These are phyloP conservation scores for Apolygus lucorum DNA, from an alignment of 1,140 invertebrate genomes.

Conservation along the genomic window DNA sequence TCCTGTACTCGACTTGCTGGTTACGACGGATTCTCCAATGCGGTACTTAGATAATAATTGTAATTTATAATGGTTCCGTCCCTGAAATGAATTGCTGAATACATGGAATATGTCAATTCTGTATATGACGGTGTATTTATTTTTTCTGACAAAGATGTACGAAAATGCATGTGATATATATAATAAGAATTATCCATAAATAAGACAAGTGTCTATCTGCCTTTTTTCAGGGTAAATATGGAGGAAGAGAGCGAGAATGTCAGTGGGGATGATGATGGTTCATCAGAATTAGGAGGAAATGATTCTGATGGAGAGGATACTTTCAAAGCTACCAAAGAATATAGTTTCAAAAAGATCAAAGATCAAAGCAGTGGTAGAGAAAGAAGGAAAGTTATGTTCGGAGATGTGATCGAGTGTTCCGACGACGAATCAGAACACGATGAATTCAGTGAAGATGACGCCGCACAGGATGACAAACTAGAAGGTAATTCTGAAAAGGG, in stretches of 20 bases:
- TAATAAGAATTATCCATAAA: too few species aligned
- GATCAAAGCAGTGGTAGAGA: constrained; percentile 39
- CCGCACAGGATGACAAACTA: constrained; percentile 41
- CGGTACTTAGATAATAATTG: too few species aligned
- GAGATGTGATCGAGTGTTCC: constrained; percentile 36
- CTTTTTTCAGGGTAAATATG: constrained; percentile 38
- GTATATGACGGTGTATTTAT: too few species aligned
- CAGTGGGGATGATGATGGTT: constrained; percentile 18
- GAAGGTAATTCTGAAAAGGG: constrained; percentile 37
- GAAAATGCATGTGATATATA: too few species aligned
- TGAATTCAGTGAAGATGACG: constrained; percentile 32
- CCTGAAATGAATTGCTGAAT: too few species aligned
- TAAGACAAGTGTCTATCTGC: neutral
- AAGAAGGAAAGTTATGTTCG: constrained; percentile 49
- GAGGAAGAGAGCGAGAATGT: constrained; percentile 34
- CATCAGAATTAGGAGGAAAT: constrained; percentile 21
- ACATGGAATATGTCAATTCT: too few species aligned
- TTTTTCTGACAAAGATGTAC: too few species aligned
- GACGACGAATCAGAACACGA: constrained; percentile 35
- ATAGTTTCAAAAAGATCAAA: constrained; percentile 19
- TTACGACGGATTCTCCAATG: too few species aligned
- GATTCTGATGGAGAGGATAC: neutral
- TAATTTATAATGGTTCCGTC: too few species aligned
- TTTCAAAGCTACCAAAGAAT: neutral
- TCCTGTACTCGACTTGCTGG: too few species aligned